Percentiles rank a stretch among this genome's conserved stretches.
phyloP scores from a whole-genome alignment of 2,113 vertebrate genomes.

The Meriones unguiculatus region DNA sequence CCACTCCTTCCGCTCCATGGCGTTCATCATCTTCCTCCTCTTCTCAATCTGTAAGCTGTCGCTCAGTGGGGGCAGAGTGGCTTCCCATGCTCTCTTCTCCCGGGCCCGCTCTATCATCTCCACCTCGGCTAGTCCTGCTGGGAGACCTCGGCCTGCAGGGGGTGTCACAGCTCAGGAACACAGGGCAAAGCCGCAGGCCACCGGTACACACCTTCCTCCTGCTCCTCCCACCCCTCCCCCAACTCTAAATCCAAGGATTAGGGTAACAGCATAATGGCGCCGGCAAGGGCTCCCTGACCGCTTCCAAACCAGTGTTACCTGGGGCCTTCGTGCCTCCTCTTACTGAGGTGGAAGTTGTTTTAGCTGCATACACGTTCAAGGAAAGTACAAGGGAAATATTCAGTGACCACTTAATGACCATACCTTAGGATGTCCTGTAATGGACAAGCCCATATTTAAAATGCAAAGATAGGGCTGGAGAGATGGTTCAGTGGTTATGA shows the following conservation, averaged over 20 bases:
- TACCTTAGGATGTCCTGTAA: background rate
- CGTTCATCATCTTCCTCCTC: conserved; percentile 93
- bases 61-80: conserved; percentile 89
- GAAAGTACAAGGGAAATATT: background rate
- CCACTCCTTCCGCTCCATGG: conserved; percentile 96
- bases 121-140: conserved; percentile 93
- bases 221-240: background rate
- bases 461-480: background rate
- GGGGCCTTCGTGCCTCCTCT: background rate
- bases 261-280: background rate
- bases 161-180: conserved; percentile 12
- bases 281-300: background rate
- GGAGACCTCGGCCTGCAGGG: conserved; percentile 92
- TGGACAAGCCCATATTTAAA: conserved; percentile 34
- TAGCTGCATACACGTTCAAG: background rate
- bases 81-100: conserved; percentile 92
- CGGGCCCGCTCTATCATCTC: conserved; percentile 94
- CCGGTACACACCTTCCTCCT: background rate
- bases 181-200: background rate
- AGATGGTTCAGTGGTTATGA: background rate
- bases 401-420: background rate
- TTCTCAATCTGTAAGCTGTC: conserved; percentile 88
- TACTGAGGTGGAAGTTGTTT: background rate
- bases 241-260: background rate
- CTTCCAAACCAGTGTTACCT: background rate